Evolutionary conservation across 2,888 invertebrate species (phyloP).

Genomic region (Hermodice carunculata): DNA sequence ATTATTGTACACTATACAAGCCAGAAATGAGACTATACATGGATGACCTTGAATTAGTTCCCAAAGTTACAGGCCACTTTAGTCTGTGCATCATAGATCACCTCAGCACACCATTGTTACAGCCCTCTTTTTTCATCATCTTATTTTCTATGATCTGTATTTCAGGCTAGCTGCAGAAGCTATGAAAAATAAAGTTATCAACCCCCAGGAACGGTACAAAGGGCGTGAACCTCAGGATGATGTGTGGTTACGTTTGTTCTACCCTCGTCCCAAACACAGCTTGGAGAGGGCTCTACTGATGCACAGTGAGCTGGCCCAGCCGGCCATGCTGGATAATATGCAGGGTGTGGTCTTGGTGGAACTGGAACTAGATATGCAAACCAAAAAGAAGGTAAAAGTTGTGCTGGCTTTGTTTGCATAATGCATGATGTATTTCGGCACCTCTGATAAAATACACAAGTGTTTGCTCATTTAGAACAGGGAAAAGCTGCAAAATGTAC

Average conservation of each 20-base stretch:
- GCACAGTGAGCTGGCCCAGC: slow-evolving; percentile 59
- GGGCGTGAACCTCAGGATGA: slow-evolving; percentile 49
- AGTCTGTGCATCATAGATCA: too few species aligned
- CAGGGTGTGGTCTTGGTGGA: slow-evolving; percentile 53
- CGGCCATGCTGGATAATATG: slow-evolving; percentile 57
- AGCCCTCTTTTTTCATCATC: too few species aligned
- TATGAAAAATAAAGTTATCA: background rate
- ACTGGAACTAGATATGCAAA: slow-evolving; percentile 51
- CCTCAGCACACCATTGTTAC: too few species aligned
- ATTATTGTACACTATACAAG: too few species aligned
- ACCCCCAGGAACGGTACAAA: slow-evolving; percentile 20
- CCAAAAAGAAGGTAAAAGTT: slow-evolving; percentile 58
- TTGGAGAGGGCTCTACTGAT: slow-evolving; percentile 49
- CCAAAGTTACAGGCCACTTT: too few species aligned
- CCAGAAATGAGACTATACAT: too few species aligned
- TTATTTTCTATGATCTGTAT: too few species aligned
- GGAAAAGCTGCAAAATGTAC: too few species aligned
- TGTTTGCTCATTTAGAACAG: too few species aligned
- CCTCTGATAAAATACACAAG: too few species aligned
- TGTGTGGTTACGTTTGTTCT: slow-evolving; percentile 56
- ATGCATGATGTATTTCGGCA: background rate
- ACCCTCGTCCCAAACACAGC: slow-evolving; percentile 43
- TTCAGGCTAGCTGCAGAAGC: too few species aligned
- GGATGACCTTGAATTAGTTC: too few species aligned
- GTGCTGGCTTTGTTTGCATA: background rate